Evolutionary conservation across 2,113 vertebrate genomes (phyloP).

Genomic region (Hippocampus abdominalis): DNA sequence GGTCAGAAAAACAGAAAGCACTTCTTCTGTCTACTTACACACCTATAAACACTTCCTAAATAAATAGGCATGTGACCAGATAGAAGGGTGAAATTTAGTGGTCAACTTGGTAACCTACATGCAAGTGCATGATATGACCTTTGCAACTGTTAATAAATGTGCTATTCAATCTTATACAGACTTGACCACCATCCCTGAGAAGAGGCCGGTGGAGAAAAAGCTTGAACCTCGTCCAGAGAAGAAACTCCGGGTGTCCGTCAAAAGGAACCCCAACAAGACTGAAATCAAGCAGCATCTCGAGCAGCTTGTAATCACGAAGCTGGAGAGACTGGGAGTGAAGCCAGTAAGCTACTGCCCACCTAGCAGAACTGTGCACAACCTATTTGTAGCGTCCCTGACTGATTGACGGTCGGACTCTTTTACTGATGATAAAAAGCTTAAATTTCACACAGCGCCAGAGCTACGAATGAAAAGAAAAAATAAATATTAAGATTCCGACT

Average conservation of each 20-base stretch:
- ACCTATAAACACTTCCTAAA: background rate
- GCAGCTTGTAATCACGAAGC: constrained; percentile 73
- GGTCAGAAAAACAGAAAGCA: background rate
- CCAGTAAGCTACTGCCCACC: constrained; percentile 64
- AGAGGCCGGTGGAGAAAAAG: constrained; percentile 49
- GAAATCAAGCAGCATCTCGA: constrained; percentile 79
- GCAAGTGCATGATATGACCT: background rate
- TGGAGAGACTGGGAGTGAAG: constrained; percentile 81
- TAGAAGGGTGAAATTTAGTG: background rate
- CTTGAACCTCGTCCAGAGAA: constrained; percentile 35
- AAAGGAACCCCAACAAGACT: constrained; percentile 71
- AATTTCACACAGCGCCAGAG: no score
- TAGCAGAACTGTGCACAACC: background rate
- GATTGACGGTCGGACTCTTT: no score
- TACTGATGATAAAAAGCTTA: no score
- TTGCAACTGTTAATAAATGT: background rate
- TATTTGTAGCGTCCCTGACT: background rate
- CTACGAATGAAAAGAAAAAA: no score
- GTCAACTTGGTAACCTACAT: background rate
- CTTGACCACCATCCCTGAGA: constrained; percentile 63
- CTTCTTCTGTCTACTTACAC: background rate
- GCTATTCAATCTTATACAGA: constrained; percentile 47
- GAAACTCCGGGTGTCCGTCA: constrained; percentile 52
- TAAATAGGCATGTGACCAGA: background rate
- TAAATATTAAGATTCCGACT: no score